Percentiles rank a stretch among this genome's conserved stretches.
These are phyloP conservation scores for Urocitellus parryii DNA, from an alignment of 2,113 vertebrate genomes.

Conservation along the genomic window DNA sequence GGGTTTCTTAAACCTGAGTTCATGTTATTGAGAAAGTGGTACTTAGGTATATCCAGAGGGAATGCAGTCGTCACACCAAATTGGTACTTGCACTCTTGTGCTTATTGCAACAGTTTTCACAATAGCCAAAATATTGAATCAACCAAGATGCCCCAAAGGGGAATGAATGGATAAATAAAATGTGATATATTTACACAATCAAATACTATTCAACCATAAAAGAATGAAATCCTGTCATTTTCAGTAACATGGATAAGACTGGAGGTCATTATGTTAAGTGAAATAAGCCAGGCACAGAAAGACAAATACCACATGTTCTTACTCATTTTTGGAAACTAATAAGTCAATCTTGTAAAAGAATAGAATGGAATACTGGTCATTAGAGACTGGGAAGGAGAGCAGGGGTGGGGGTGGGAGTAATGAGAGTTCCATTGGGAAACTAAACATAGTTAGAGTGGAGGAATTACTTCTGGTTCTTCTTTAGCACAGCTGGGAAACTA, in stretches of 20 bases:
- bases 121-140: neutral
- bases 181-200: neutral
- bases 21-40: neutral
- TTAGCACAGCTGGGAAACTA: neutral
- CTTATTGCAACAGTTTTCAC: neutral
- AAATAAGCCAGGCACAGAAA: neutral
- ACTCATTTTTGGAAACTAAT: neutral
- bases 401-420: no score
- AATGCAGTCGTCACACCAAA: neutral
- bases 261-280: neutral
- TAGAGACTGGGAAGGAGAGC: neutral
- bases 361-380: neutral
- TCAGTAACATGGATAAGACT: neutral
- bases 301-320: neutral
- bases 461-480: neutral
- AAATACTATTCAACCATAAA: neutral
- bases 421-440: neutral
- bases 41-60: neutral
- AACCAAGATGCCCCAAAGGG: neutral
- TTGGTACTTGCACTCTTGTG: neutral
- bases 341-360: neutral
- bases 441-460: neutral
- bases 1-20: neutral
- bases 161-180: neutral
- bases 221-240: neutral